phyloP scores from a whole-genome alignment of 2,797 vertebrate species.

The Crocidura indochinensis region DNA sequence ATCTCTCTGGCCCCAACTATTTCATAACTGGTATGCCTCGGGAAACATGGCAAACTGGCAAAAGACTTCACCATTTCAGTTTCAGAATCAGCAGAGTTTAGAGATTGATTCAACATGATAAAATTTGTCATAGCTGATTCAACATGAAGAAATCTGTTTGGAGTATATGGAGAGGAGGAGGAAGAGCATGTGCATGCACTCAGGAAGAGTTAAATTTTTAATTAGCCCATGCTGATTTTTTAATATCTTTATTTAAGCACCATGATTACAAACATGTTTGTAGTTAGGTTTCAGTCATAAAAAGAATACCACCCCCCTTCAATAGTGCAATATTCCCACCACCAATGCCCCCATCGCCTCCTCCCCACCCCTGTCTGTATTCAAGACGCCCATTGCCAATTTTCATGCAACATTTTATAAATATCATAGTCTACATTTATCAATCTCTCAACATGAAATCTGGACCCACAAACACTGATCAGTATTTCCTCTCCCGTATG shows the following conservation, averaged over 20 bases:
- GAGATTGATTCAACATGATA: background rate
- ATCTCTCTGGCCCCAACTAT: no score
- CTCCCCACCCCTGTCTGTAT: no score
- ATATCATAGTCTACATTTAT: constrained; percentile 1
- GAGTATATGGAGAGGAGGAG: no score
- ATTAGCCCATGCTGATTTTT: constrained; percentile 14
- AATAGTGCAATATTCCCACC: no score
- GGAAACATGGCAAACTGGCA: background rate
- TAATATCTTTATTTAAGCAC: no score
- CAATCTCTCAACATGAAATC: constrained; percentile 29
- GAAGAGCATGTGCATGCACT: no score
- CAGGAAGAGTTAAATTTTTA: no score
- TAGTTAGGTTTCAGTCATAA: no score
- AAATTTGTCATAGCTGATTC: background rate
- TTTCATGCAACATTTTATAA: constrained; percentile 54
- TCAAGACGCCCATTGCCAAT: background rate
- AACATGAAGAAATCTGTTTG: background rate
- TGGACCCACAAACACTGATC: background rate
- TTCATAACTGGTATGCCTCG: background rate
- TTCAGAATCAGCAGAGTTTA: background rate
- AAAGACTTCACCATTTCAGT: background rate
- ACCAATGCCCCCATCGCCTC: no score
- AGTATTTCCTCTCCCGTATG: constrained; percentile 12
- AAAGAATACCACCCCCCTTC: no score
- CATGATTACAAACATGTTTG: no score